Base-by-base conservation (phyloP, 1,140 invertebrate genomes). In the Whitmania pigra region DNA sequence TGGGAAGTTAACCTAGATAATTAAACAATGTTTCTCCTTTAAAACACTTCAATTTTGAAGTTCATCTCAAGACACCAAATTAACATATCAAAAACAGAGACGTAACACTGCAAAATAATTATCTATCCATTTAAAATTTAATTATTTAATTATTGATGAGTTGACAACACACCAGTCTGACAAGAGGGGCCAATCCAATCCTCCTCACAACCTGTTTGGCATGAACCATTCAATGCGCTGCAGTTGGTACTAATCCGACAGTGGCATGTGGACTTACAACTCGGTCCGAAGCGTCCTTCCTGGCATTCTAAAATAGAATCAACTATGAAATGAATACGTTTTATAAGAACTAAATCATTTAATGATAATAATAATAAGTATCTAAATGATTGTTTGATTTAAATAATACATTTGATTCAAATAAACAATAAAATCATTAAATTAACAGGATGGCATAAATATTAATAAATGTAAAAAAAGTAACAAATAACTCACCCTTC, bases 81-180 rank as follows among this genome's bases (percentile, higher is more conserved):
- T 57, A 57, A 4, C 20, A 9, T 63, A 25, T n/a, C 57, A 31
- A 63, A n/a, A 18, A n/a, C 11, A 18, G 1, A 25, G 22, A 17
- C 11, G 11, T 18, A 7, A 31, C 11, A 25, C 22, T 18, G 9
- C 18, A 63, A 63, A 63, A 63, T 63, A 31, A 18, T 25, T 20
- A 63, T 17, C 57, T 63, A 13, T 20, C 57, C 22, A n/a, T 15
- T 49, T 49, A 49, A 49, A 49, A 49, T 7, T 49, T 49, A 11
- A 49, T 0, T 17, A 11, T 7, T 17, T 15, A 49, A 49, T 17
- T 1, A 3, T 49, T 49, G 15, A 49, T 17, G 13, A 49, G 15
- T 36, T 36, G 43, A 63, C 57, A 49, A 7, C 63, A 20, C n/a
- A 70, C 69, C 69, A 4, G 69, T 70, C 69, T 70, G 69, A 70